Evolutionary conservation across 2,797 vertebrate species (phyloP).

Genomic region (Hoplostethus atlanticus): DNA sequence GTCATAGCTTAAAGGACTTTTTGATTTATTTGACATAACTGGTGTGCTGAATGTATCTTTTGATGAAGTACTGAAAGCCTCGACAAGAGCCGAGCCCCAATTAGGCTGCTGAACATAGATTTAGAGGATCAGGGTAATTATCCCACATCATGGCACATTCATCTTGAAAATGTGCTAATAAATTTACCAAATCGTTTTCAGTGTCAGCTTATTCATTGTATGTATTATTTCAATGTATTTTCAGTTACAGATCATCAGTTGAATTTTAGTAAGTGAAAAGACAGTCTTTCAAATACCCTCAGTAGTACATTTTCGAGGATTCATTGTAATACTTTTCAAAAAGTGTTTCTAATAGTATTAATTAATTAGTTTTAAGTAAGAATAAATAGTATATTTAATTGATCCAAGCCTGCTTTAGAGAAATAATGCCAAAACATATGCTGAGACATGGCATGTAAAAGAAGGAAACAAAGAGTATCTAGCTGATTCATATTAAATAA

Average conservation of each 20-base stretch:
- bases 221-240: not conserved
- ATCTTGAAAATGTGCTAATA: conserved; percentile 15
- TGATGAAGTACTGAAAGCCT: conserved; percentile 21
- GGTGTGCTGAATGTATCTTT: conserved; percentile 17
- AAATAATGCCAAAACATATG: too few species aligned
- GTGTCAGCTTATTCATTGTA: not conserved
- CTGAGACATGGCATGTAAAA: too few species aligned
- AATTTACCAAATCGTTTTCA: conserved; percentile 9
- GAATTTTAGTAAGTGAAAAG: not conserved
- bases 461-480: too few species aligned
- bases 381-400: not conserved
- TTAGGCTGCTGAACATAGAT: conserved; percentile 22
- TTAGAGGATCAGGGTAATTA: conserved; percentile 38
- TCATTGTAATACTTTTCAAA: not conserved
- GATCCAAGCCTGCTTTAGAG: not conserved
- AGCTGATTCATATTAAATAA: too few species aligned
- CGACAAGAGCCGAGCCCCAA: not conserved
- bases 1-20: conserved; percentile 2
- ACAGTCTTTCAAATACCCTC: not conserved
- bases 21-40: conserved; percentile 11
- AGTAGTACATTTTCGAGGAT: not conserved
- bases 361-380: too few species aligned
- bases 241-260: not conserved
- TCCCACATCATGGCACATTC: conserved; percentile 5
- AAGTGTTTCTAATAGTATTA: not conserved